phyloP scores from a whole-genome alignment of 2,888 invertebrate species.

The Campoletis raptor region DNA sequence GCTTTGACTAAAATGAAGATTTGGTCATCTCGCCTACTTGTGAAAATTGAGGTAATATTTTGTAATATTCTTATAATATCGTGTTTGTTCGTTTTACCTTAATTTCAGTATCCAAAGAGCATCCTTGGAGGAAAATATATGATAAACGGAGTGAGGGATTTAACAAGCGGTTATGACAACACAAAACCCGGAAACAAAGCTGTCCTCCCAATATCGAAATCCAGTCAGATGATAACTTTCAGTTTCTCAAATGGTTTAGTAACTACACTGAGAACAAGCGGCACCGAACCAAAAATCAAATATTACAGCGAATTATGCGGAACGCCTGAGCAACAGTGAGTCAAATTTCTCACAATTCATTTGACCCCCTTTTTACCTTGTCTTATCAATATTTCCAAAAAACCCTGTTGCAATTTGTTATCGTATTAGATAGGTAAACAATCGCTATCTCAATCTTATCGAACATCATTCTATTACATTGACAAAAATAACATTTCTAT shows the following conservation, averaged over 20 bases:
- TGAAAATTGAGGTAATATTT: neutral
- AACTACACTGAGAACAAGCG: constrained; percentile 96
- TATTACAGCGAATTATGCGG: constrained; percentile 97
- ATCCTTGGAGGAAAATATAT: constrained; percentile 88
- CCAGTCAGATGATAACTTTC: constrained; percentile 97
- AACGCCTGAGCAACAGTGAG: constrained; percentile 88
- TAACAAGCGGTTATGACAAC: constrained; percentile 95
- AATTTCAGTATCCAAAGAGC: constrained; percentile 90
- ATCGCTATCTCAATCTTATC: constrained; percentile 17
- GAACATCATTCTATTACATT: neutral
- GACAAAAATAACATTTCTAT: neutral
- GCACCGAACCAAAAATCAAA: constrained; percentile 99
- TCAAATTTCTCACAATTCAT: constrained; percentile 64
- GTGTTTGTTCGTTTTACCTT: constrained; percentile 43
- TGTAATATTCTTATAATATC: neutral
- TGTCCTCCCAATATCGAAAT: constrained; percentile 88
- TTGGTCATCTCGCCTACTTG: neutral
- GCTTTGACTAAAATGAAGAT: neutral
- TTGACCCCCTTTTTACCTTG: neutral
- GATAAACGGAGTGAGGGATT: constrained; percentile 92
- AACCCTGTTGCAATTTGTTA: neutral
- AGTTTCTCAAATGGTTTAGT: constrained; percentile 94
- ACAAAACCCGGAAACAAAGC: constrained; percentile 90
- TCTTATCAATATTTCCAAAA: neutral
- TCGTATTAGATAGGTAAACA: neutral